Evolutionary conservation across 2,797 vertebrate genomes (phyloP), one percentile per base, ranked within the genome.

Genomic region (Anas bahamensis): DNA sequence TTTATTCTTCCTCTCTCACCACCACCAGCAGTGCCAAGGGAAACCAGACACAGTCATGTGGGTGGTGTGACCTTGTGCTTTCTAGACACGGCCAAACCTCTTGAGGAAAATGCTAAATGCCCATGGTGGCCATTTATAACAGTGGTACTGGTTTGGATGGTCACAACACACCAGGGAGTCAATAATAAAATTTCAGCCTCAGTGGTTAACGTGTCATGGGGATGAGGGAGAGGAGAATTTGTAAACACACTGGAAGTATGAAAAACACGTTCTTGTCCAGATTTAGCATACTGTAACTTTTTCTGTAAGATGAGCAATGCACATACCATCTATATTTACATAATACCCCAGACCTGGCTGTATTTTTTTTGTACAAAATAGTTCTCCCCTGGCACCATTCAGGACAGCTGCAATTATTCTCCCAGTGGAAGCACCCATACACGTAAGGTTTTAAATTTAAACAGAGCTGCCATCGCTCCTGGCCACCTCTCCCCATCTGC

Each of bases 211-310:
- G 44, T 28, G 56, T 42, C 56, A 7, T 4, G 15, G 24, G 24
- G 14, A 21, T 35, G 56, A 88, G 21, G 42, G 31, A 59, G 29
- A 44, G 44, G 26, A 69, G 52, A 83, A 46, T 19, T 16, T 12
- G 7, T 88, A 39, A 75, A 94, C 83, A 72, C n/a, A 35, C 3
- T 91, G 70, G 59, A 90, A 88, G 83, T 22, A 88, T 39, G 83
- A 52, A 33, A 16, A 84, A 48, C n/a, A n/a, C 24, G 42, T 68
- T 28, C 64, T 90, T 87, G 73, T 39, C 68, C 60, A n/a, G 60
- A 53, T 61, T 93, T 9, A n/a, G 35, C 23, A 55, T 44, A 26
- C 57, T 41, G 14, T 60, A 69, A 39, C 39, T 69, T 92, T 44
- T 86, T 78, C 66, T 48, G 7, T 39, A 69, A 61, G 4, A 81